These are phyloP conservation scores for Littorina saxatilis DNA, from an alignment of 1,140 invertebrate species.

Conservation along the genomic window DNA sequence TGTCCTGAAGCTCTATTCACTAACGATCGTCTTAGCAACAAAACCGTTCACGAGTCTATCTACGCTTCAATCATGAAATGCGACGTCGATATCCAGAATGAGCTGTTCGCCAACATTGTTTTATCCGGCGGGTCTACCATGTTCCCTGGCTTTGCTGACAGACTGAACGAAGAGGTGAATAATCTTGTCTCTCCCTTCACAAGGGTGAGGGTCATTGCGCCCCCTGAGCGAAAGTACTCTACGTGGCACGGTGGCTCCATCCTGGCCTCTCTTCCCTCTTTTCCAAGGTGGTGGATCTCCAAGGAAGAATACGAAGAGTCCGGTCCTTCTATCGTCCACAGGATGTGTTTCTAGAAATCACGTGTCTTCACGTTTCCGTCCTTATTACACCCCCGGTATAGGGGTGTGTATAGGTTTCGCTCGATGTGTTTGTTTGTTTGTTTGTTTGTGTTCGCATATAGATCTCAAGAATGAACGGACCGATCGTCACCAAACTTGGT, in stretches of 20 bases:
- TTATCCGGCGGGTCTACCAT: constrained; percentile 90
- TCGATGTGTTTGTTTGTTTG: too few species aligned
- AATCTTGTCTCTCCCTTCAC: constrained; percentile 73
- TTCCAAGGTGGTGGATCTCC: constrained; percentile 81
- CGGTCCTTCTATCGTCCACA: constrained; percentile 87
- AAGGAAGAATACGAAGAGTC: constrained; percentile 90
- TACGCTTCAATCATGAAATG: constrained; percentile 89
- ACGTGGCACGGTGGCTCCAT: constrained; percentile 75
- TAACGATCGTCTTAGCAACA: constrained; percentile 79
- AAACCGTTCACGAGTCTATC: constrained; percentile 78
- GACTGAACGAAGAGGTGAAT: constrained; percentile 71
- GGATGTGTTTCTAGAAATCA: constrained; percentile 34
- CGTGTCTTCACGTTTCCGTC: too few species aligned
- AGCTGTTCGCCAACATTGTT: constrained; percentile 93
- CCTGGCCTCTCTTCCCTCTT: constrained; percentile 80
- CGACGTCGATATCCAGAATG: constrained; percentile 88
- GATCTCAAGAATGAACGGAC: too few species aligned
- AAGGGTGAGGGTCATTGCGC: constrained; percentile 77
- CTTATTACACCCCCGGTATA: too few species aligned
- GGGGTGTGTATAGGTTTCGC: too few species aligned
- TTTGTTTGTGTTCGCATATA: too few species aligned
- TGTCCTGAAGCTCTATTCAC: constrained; percentile 80
- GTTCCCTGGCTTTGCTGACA: constrained; percentile 78
- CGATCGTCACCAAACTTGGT: too few species aligned
- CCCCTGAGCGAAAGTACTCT: constrained; percentile 71